Conservation (phyloP, 2,113 vertebrate species). For the Planiliza haematocheilus region DNA sequence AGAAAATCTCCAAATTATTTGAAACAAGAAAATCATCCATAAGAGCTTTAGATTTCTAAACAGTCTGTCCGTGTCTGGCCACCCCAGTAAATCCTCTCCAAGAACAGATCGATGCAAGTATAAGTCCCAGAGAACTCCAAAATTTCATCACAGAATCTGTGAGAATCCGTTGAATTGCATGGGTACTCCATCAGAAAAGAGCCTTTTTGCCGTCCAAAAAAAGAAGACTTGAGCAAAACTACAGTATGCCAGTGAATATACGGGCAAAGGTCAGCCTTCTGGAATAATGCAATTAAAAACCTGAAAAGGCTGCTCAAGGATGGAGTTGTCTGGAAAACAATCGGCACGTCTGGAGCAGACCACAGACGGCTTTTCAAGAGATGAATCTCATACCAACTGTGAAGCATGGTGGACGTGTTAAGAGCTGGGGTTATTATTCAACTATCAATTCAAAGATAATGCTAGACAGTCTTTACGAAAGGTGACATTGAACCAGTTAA, state of each 20-base stretch:
- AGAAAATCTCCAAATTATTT: background rate
- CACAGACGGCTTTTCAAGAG: background rate
- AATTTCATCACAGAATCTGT: background rate
- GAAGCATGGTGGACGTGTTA: background rate
- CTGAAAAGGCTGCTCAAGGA: background rate
- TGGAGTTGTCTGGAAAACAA: background rate
- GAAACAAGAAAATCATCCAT: background rate
- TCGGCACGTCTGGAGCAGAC: background rate
- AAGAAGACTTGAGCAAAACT: conserved; percentile 1
- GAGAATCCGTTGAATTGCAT: background rate
- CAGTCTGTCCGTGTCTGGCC: background rate
- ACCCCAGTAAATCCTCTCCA: background rate
- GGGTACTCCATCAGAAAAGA: background rate
- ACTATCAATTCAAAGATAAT: background rate
- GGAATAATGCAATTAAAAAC: no score
- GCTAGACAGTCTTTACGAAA: no score
- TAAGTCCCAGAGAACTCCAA: background rate
- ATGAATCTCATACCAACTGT: background rate
- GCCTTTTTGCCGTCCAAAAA: background rate
- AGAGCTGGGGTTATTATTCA: background rate
- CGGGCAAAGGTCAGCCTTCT: no score
- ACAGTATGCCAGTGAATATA: no score
- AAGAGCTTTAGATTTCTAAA: no score
- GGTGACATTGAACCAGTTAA: no score
- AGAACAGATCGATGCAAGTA: background rate